Conservation (phyloP, 2,797 vertebrate species). For the Eurystomus glaucurus region DNA sequence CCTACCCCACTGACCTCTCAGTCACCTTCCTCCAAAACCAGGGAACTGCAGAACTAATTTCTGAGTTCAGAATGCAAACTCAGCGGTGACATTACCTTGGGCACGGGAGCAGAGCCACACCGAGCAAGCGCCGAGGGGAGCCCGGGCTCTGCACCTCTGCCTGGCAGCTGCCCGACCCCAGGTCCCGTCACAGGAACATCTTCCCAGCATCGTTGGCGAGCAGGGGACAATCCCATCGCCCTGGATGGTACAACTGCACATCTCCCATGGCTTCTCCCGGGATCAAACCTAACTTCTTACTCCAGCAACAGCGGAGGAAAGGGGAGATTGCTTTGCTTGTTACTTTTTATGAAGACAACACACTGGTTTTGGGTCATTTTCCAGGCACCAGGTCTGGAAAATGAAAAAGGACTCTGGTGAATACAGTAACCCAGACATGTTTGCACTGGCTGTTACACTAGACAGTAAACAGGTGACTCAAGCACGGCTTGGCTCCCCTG, state of each 20-base stretch:
- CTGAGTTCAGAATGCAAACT: neutral
- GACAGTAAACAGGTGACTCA: constrained; percentile 73
- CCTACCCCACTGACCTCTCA: neutral
- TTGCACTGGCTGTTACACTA: constrained; percentile 74
- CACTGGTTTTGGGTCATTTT: constrained; percentile 66
- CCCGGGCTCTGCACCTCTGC: neutral
- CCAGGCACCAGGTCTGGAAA: constrained; percentile 61
- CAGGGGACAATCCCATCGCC: neutral
- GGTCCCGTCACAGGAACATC: neutral
- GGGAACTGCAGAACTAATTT: neutral
- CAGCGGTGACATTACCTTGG: neutral
- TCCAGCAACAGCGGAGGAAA: neutral
- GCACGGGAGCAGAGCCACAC: neutral
- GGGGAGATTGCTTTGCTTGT: constrained; percentile 33
- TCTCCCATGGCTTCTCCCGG: neutral
- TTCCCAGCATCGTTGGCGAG: neutral
- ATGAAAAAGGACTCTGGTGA: constrained; percentile 60
- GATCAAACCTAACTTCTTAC: neutral
- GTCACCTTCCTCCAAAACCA: neutral
- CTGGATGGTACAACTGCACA: neutral
- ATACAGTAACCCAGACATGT: constrained; percentile 64
- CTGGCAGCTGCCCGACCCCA: constrained; percentile 3
- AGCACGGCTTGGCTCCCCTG: constrained; percentile 69
- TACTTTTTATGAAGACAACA: constrained; percentile 57
- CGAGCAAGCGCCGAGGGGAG: neutral